Percentiles rank a stretch among this genome's conserved stretches.
phyloP scores from a whole-genome alignment of 1,140 invertebrate genomes.

The Drosophila repletoides region DNA sequence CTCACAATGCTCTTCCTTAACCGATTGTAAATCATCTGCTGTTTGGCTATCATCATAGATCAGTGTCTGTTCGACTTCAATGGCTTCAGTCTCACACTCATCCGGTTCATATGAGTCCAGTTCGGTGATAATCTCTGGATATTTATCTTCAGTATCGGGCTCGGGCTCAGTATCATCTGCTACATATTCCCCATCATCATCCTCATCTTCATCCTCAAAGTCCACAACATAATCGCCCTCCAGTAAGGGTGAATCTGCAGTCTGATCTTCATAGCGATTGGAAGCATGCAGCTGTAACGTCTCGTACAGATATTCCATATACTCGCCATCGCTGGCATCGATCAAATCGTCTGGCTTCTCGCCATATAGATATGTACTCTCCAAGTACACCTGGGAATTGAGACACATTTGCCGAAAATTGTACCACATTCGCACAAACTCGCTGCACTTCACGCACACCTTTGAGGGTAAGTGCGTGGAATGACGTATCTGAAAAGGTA shows the following conservation, averaged over 20 bases:
- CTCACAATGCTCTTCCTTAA: constrained; percentile 23
- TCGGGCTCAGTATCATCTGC: neutral
- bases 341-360: constrained; percentile 19
- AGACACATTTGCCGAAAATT: constrained; percentile 70
- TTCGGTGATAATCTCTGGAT: constrained; percentile 8
- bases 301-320: constrained; percentile 48
- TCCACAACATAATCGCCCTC: constrained; percentile 19
- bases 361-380: constrained; percentile 9
- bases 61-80: constrained; percentile 7
- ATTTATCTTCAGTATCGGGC: neutral
- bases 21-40: neutral
- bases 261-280: neutral
- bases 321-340: constrained; percentile 35
- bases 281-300: constrained; percentile 19
- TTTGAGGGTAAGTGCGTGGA: constrained; percentile 36
- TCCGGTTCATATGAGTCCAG: constrained; percentile 25
- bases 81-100: neutral
- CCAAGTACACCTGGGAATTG: constrained; percentile 65
- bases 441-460: constrained; percentile 55
- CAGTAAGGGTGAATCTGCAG: neutral
- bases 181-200: neutral
- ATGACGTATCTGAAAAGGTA: constrained; percentile 41
- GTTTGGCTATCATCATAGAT: constrained; percentile 21
- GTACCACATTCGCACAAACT: constrained; percentile 62
- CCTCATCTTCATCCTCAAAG: constrained; percentile 8